phyloP scores from a whole-genome alignment of 2,113 vertebrate genomes.

The Sebastes schlegelii region DNA sequence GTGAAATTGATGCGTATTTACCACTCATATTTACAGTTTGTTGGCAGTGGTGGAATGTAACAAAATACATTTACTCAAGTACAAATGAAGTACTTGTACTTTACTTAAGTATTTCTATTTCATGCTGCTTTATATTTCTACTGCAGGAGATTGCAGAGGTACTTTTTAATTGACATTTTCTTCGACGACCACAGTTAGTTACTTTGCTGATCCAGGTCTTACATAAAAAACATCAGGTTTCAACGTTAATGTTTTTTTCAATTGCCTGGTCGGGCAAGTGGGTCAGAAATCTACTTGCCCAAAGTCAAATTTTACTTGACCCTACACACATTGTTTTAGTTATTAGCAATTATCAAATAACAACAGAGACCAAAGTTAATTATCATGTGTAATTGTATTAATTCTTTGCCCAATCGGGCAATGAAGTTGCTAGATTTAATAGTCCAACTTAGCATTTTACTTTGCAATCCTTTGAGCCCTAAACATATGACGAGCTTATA shows the following conservation, averaged over 20 bases:
- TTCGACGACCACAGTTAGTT: not conserved
- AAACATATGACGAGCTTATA: not conserved
- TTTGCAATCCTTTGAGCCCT: too few relatives aligned
- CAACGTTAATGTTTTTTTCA: too few relatives aligned
- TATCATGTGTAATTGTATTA: too few relatives aligned
- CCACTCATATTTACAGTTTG: not conserved
- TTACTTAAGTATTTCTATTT: not conserved
- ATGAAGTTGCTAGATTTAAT: too few relatives aligned
- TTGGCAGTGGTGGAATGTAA: not conserved
- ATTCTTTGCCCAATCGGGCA: too few relatives aligned
- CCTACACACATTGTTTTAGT: too few relatives aligned
- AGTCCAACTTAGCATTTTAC: too few relatives aligned
- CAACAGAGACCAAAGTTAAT: too few relatives aligned
- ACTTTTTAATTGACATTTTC: not conserved
- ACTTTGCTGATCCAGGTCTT: not conserved
- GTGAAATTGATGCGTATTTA: not conserved
- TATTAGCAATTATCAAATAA: too few relatives aligned
- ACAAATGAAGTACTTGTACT: not conserved
- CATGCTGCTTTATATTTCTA: not conserved
- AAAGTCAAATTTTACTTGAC: too few relatives aligned
- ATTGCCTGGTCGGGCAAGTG: too few relatives aligned
- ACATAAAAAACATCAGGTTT: not conserved
- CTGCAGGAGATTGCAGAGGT: not conserved
- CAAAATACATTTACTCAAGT: not conserved
- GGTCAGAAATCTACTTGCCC: too few relatives aligned